Evolutionary conservation across 2,797 vertebrate genomes (phyloP).

Genomic region (Jordanella pulchra): DNA sequence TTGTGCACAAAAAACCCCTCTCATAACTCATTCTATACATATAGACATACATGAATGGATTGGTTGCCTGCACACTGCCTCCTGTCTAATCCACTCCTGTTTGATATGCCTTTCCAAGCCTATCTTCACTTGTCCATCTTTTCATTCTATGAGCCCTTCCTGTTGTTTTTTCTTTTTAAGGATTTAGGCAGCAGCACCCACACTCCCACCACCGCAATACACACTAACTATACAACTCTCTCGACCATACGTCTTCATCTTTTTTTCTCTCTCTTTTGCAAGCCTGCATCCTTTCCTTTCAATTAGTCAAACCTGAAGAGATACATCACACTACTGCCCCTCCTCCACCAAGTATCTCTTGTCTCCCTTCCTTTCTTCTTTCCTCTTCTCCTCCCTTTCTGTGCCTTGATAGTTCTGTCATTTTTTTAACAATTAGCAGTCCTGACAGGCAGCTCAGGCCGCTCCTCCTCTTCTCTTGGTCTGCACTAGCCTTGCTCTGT

Average conservation of each 20-base stretch:
- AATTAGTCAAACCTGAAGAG: constrained; percentile 81
- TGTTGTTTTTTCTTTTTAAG: constrained; percentile 67
- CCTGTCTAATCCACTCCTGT: constrained; percentile 75
- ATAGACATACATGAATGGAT: constrained; percentile 45
- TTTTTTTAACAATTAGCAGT: constrained; percentile 80
- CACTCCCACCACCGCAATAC: background rate
- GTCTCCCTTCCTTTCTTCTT: constrained; percentile 48
- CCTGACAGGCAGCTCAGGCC: constrained; percentile 74
- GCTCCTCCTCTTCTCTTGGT: constrained; percentile 68
- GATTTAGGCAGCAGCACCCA: constrained; percentile 56
- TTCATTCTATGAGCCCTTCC: constrained; percentile 63
- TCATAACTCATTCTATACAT: constrained; percentile 65
- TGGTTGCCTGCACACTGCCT: constrained; percentile 58
- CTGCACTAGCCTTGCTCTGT: constrained; percentile 33
- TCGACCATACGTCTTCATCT: constrained; percentile 39
- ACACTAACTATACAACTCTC: constrained; percentile 8
- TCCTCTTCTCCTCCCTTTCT: constrained; percentile 64
- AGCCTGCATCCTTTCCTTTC: constrained; percentile 79
- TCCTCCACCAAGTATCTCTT: constrained; percentile 61
- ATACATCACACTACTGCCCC: constrained; percentile 69
- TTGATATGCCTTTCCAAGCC: constrained; percentile 71
- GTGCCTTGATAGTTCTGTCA: constrained; percentile 78
- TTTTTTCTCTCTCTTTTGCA: constrained; percentile 58
- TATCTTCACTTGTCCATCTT: constrained; percentile 80
- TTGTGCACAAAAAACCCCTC: constrained; percentile 68